Percentiles rank a stretch among this genome's conserved stretches.
Conservation (phyloP, 2,888 invertebrate species). For the Diplazon laetatorius region DNA sequence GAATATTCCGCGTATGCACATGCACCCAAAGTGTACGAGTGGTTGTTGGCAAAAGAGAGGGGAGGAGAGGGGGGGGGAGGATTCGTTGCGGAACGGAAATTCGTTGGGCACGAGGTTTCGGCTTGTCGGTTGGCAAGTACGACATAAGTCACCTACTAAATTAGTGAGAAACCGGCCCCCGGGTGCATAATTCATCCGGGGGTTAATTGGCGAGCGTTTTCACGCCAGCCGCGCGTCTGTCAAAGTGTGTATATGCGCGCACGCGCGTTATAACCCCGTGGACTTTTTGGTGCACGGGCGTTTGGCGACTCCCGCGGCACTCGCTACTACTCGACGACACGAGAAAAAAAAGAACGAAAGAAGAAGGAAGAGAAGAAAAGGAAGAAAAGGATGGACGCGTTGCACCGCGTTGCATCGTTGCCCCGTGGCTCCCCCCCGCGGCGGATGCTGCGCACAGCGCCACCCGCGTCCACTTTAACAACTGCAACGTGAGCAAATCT, state of each 20-base stretch:
- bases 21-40: no score
- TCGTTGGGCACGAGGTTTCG: constrained; percentile 69
- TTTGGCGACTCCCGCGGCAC: not conserved
- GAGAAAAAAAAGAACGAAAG: constrained; percentile 63
- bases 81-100: constrained; percentile 68
- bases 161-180: constrained; percentile 78
- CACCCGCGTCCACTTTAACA: constrained; percentile 35
- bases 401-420: constrained; percentile 31
- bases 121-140: constrained; percentile 78
- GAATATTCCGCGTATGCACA: no score
- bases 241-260: constrained; percentile 72
- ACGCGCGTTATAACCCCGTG: constrained; percentile 51
- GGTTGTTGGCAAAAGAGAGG: no score
- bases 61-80: constrained; percentile 34
- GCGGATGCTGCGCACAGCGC: constrained; percentile 49
- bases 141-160: constrained; percentile 81
- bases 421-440: constrained; percentile 18
- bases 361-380: constrained; percentile 32
- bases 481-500: constrained; percentile 40
- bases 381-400: constrained; percentile 30
- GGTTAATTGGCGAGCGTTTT: constrained; percentile 82
- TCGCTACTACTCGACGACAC: constrained; percentile 58
- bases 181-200: constrained; percentile 80
- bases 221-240: constrained; percentile 81
- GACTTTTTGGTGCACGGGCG: constrained; percentile 28